Conservation (phyloP, 2,113 vertebrate species). For the Gallinago paraguaiae region DNA sequence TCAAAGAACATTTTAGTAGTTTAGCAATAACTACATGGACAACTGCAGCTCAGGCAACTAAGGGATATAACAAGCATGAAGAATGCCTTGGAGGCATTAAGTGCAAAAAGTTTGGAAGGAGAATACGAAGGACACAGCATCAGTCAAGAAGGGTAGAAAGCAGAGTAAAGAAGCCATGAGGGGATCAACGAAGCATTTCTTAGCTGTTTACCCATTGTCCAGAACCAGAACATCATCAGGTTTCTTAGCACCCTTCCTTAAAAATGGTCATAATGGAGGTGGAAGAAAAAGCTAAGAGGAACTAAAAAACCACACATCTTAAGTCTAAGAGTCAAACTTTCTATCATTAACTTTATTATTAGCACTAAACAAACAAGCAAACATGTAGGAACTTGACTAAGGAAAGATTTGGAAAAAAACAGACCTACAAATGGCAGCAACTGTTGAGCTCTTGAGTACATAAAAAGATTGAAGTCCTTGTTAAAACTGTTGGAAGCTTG, state of each 20-base stretch:
- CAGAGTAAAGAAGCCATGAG: not conserved
- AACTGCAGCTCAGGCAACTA: not conserved
- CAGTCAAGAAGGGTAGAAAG: not conserved
- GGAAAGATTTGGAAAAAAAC: not conserved
- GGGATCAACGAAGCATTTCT: not conserved
- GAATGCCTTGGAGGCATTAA: not conserved
- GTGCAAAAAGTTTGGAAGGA: not conserved
- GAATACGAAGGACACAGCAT: not conserved
- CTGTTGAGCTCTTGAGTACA: not conserved
- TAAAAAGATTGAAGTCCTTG: not conserved
- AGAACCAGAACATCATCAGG: not conserved
- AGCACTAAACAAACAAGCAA: not conserved
- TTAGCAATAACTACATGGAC: not conserved
- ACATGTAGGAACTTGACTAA: not conserved
- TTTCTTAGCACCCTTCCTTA: not conserved
- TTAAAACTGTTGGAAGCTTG: not conserved
- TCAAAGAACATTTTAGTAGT: not conserved
- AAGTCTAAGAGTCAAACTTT: not conserved
- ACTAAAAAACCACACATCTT: not conserved
- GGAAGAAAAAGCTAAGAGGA: not conserved
- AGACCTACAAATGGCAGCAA: not conserved
- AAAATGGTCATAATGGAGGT: not conserved
- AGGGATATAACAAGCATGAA: not conserved
- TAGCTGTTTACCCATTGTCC: not conserved
- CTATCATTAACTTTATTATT: not conserved